Conservation (phyloP, 23 tunicate species). For the Botrylloides violaceus region DNA sequence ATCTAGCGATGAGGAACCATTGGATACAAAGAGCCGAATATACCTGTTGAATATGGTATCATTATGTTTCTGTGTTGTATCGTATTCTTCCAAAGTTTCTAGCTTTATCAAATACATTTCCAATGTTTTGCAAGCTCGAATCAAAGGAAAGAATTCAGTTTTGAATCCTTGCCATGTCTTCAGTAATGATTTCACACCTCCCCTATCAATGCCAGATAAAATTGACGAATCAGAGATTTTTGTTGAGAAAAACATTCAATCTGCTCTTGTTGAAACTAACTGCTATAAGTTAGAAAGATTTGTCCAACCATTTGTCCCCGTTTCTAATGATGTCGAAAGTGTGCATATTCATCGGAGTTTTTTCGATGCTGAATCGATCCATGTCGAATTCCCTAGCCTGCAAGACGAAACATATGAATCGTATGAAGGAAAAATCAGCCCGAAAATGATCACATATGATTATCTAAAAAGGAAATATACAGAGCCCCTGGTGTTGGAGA, state of each 20-base stretch:
- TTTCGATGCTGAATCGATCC: constrained; percentile 63
- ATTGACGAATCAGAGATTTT: background rate
- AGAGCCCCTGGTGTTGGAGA: constrained; percentile 27
- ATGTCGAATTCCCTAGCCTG: constrained; percentile 32
- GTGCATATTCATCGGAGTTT: constrained; percentile 32
- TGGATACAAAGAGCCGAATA: background rate
- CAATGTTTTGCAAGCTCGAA: constrained; percentile 26
- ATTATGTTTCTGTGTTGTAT: constrained; percentile 35
- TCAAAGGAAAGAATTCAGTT: background rate
- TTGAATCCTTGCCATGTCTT: constrained; percentile 15
- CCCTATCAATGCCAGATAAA: background rate
- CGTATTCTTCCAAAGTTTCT: constrained; percentile 64
- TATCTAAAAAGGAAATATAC: constrained; percentile 52
- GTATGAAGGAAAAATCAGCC: constrained; percentile 40
- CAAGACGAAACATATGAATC: constrained; percentile 3
- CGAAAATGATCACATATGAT: constrained; percentile 53
- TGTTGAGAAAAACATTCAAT: constrained; percentile 6
- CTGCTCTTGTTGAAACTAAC: constrained; percentile 48
- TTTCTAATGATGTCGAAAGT: constrained; percentile 36
- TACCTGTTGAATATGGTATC: constrained; percentile 31
- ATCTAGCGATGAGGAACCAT: background rate
- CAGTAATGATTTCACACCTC: background rate
- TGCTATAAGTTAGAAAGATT: constrained; percentile 56
- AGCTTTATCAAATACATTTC: constrained; percentile 58
- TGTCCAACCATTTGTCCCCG: constrained; percentile 49